Conservation (phyloP, 2,888 invertebrate species). For the Gastrophysa polygoni region DNA sequence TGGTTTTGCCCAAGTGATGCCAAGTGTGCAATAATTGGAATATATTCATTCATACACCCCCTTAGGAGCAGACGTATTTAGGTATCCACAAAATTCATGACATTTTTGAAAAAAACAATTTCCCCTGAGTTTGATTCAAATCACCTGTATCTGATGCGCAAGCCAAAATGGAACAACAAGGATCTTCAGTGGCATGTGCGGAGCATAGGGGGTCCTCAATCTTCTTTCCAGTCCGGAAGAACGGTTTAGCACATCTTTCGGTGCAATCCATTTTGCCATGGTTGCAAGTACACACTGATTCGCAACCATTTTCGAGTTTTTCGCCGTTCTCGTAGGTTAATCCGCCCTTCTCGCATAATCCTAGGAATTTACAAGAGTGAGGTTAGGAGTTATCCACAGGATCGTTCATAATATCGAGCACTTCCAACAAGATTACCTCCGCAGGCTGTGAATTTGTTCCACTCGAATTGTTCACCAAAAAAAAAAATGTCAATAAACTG, state of each 20-base stretch:
- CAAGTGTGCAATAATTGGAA: too few relatives aligned
- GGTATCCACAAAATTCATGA: too few relatives aligned
- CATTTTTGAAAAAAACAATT: not conserved
- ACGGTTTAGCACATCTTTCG: constrained; percentile 70
- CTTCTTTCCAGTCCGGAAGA: constrained; percentile 70
- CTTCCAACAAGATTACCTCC: too few relatives aligned
- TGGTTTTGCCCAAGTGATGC: too few relatives aligned
- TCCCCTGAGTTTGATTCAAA: constrained; percentile 7
- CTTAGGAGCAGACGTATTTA: too few relatives aligned
- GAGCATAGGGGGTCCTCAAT: constrained; percentile 74
- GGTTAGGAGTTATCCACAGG: not conserved
- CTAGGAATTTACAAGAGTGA: constrained; percentile 31
- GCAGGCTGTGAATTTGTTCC: too few relatives aligned
- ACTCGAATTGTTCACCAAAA: too few relatives aligned
- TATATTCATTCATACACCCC: too few relatives aligned
- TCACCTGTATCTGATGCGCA: constrained; percentile 69
- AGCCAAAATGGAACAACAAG: constrained; percentile 72
- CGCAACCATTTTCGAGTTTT: constrained; percentile 74
- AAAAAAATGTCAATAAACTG: too few relatives aligned
- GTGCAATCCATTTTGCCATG: constrained; percentile 76
- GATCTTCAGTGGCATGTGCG: constrained; percentile 73
- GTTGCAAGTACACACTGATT: constrained; percentile 76
- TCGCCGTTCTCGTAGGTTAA: constrained; percentile 68
- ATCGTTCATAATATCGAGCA: not conserved
- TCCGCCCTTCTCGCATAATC: constrained; percentile 55